These are phyloP conservation scores for Pachydiplax longipennis DNA, from an alignment of 2,888 invertebrate genomes.

Conservation along the genomic window DNA sequence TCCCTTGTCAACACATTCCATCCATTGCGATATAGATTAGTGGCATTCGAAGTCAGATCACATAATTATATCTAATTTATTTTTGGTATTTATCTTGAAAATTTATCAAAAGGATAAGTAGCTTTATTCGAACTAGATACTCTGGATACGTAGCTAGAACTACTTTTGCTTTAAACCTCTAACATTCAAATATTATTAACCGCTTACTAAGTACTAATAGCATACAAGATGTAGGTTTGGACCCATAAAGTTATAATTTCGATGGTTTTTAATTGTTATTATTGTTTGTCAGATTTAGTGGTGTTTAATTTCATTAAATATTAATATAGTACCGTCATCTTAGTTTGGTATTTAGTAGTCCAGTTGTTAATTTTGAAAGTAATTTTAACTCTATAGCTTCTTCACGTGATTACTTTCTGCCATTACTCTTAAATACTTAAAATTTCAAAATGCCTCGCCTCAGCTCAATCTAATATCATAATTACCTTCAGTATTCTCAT, in stretches of 20 bases:
- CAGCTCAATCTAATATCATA: neutral
- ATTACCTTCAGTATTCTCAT: no score
- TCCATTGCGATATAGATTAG: slow-evolving; percentile 16
- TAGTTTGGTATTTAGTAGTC: slow-evolving; percentile 14
- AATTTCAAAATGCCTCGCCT: neutral
- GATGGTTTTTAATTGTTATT: slow-evolving; percentile 35
- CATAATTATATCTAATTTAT: slow-evolving; percentile 22
- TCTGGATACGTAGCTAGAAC: slow-evolving; percentile 28
- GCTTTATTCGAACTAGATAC: slow-evolving; percentile 26
- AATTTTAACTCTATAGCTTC: neutral
- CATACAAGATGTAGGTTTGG: slow-evolving; percentile 30
- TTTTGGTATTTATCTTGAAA: slow-evolving; percentile 17
- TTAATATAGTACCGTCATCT: slow-evolving; percentile 13
- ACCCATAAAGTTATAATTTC: slow-evolving; percentile 23
- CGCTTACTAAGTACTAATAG: slow-evolving; percentile 32
- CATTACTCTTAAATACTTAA: neutral
- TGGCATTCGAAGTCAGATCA: slow-evolving; percentile 4
- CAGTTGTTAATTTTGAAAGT: neutral
- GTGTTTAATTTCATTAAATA: slow-evolving; percentile 19
- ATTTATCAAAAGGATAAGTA: slow-evolving; percentile 17
- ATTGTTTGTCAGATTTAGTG: slow-evolving; percentile 3
- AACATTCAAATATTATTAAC: slow-evolving; percentile 7
- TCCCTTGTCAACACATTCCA: slow-evolving; percentile 7
- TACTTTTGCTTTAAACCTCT: slow-evolving; percentile 20
- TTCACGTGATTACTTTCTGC: neutral